These are phyloP conservation scores for Clepsis dumicolana DNA, from an alignment of 2,888 invertebrate species.

Conservation along the genomic window DNA sequence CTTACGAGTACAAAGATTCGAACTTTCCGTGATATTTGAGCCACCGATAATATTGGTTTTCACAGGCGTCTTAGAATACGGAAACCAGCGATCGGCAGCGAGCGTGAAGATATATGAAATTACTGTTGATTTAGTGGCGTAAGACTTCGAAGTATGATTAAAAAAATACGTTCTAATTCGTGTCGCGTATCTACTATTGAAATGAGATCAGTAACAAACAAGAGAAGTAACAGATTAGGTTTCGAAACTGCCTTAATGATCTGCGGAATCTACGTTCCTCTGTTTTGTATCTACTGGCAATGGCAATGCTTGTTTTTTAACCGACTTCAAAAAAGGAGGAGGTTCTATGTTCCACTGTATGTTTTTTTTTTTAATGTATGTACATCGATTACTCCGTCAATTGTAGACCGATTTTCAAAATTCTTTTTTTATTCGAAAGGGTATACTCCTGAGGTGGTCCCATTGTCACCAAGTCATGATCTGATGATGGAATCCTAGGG, in stretches of 20 bases:
- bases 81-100: conserved; percentile 60
- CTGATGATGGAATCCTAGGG: no score
- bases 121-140: conserved; percentile 73
- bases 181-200: conserved; percentile 2
- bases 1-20: conserved; percentile 29
- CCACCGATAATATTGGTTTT: conserved; percentile 72
- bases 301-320: not conserved
- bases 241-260: not conserved
- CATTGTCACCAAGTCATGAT: no score
- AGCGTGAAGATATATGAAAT: conserved; percentile 67
- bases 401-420: no score
- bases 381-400: no score
- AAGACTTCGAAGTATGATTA: conserved; percentile 68
- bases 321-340: no score
- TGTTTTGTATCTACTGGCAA: not conserved
- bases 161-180: conserved; percentile 40
- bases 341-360: no score
- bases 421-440: no score
- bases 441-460: no score
- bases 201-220: not conserved
- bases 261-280: not conserved
- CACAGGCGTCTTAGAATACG: conserved; percentile 63
- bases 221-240: not conserved
- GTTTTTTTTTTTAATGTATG: no score
- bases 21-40: conserved; percentile 62